Conservation (phyloP, 37 sponge, comb jelly and placozoan genomes). For the Chondrilla cf. caribensis region DNA sequence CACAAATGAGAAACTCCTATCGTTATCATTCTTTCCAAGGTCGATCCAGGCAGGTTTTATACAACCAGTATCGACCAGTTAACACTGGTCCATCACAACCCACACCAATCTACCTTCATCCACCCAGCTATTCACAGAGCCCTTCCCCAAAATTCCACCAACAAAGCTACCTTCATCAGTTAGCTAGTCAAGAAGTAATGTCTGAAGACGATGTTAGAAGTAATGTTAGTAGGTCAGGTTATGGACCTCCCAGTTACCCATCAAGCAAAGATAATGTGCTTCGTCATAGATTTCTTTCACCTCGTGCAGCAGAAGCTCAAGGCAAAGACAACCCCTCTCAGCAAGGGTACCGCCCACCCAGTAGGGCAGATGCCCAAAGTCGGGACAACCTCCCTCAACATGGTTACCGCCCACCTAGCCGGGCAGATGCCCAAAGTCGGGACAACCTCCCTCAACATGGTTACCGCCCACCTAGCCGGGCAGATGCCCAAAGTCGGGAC, state of each 20-base stretch:
- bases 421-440: not conserved
- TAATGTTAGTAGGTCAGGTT: too few species aligned
- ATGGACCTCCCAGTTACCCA: too few species aligned
- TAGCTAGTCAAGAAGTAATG: too few species aligned
- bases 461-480: not conserved
- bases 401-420: too few species aligned
- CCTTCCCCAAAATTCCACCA: not conserved
- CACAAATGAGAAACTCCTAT: slow-evolving; percentile 8
- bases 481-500: too few species aligned
- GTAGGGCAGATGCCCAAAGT: slow-evolving; percentile 1
- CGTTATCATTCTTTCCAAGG: slow-evolving; percentile 2
- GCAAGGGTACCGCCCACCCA: not conserved
- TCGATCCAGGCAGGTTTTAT: too few species aligned
- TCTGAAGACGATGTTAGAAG: too few species aligned
- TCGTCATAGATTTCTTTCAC: too few species aligned
- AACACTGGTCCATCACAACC: not conserved
- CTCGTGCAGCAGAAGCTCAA: not conserved
- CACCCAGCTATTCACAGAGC: not conserved
- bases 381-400: not conserved
- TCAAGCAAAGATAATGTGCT: too few species aligned
- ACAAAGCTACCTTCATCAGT: too few species aligned
- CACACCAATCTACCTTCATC: not conserved
- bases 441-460: not conserved
- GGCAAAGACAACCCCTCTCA: not conserved
- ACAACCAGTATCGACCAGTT: too few species aligned